Base-by-base conservation (phyloP, 1,140 invertebrate genomes). In the Danaus melanippus region DNA sequence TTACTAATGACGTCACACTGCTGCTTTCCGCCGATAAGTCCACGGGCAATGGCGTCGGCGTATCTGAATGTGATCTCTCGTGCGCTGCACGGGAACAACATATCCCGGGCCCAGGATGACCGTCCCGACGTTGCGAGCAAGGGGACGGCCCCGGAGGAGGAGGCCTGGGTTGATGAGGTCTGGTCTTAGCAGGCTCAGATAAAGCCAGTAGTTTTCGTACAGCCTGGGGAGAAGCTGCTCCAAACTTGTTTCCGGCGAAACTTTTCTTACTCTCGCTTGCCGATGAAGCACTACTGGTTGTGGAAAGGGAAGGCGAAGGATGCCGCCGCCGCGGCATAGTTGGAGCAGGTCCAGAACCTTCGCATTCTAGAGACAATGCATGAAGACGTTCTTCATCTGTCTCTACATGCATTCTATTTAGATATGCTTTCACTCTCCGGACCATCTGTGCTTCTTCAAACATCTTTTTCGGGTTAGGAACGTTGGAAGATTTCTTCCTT, bases 381-480 rank as follows among this genome's bases (percentile, higher is more conserved):
- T 97, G 95, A 48, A 99, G 85, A 62, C 93, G 90, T 62, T 96
- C 94, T 84, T 99, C 98, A 80, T 98, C 96, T 9, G 92, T 95
- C 58, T 95, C 93, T 1, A 97, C 95, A 72, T 96, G 94, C 89
- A 99, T 92, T 71, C 97, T 95, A 45, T 93, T 93, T 39, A 99
- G 87, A 86, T 99, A 99, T 0, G 97, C 95, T 81, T 98, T 98
- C 0, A 99, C 97, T 46, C 97, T 89, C 8, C 97, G 89, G 11
- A 97, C 96, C 97, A 99, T 99, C 87, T 99, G 96, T 17, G 97
- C 96, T 90, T 99, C 97, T 86, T 99, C 97, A 85, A 97, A 98
- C 96, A 99, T 98, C 84, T 98, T 98, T 87, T 98, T 98, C 42
- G 96, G 94, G 86, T 98, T 98, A 0, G 96, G 96, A 0, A 95